Evolutionary conservation across 2,888 invertebrate species (phyloP), one percentile per base, ranked within the genome.

Genomic region (Lissonota sp.): DNA sequence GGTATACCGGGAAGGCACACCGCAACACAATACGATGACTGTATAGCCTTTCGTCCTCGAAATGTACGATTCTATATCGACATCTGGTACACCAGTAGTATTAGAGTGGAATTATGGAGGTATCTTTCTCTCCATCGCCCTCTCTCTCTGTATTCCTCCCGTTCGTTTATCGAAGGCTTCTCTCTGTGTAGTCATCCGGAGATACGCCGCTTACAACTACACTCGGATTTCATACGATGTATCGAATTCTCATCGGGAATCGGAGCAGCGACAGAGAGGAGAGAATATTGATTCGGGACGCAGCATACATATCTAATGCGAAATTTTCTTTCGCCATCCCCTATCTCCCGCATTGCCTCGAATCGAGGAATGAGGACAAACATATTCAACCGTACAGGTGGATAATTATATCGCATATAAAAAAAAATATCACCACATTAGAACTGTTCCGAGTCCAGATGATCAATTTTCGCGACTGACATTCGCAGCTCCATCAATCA

Each of bases 191-290:
- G 63, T 44, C 55, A 62, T 55, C 53, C 14, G 57, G 26, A 26
- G 26, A 12, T 49, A 58, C 46, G 42, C 64, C 58, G 75, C 42
- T 67, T 62, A 74, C 75, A 74, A 63, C 55, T 76, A 57, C 63
- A 71, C 57, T 39, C 26, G 42, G 74, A 71, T 75, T 80, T 80
- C 58, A 60, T 78, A 39, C 60, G 63, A 60, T 42, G 42, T 57
- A 57, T 72, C 53, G 72, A 62, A 60, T 49, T 63, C 55, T 72
- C 71, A 26, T 26, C 8, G 10, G 44, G 26, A 37, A 42, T 53
- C 55, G 53, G 8, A 63, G 63, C 53, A 42, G 71, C 8, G 42
- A n/a, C n/a, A n/a, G 16, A 10, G 42, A 42, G 14, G 6, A 62
- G 12, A 8, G 42, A 14, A 26, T 26, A 26, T 26, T 26, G 26